phyloP scores from a whole-genome alignment of 2,797 vertebrate genomes.

The Enteromius radiatus region DNA sequence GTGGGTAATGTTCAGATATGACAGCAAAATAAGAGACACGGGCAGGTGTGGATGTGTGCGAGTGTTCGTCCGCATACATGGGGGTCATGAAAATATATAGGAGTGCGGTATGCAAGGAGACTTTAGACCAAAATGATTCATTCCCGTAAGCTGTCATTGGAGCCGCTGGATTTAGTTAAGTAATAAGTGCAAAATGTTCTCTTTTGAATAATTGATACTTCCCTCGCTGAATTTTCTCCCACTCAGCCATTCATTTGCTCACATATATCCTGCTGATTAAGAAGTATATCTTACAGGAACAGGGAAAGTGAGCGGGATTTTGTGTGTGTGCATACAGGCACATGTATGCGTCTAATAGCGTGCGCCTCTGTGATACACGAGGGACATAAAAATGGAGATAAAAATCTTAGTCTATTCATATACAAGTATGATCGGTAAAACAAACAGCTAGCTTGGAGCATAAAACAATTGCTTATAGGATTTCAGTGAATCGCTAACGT shows the following conservation, averaged over 20 bases:
- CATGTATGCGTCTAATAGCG: slow-evolving; percentile 18
- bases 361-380: background rate
- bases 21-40: slow-evolving; percentile 13
- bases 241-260: slow-evolving; percentile 72
- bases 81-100: slow-evolving; percentile 39
- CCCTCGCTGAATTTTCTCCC: slow-evolving; percentile 62
- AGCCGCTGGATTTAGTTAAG: slow-evolving; percentile 74
- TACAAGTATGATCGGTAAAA: slow-evolving; percentile 26
- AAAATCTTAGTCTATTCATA: background rate
- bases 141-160: slow-evolving; percentile 63
- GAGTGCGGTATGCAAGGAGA: slow-evolving; percentile 44
- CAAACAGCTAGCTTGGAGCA: slow-evolving; percentile 16
- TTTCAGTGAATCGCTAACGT: background rate
- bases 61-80: slow-evolving; percentile 28
- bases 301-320: slow-evolving; percentile 28
- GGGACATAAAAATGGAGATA: background rate
- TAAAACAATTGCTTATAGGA: slow-evolving; percentile 17
- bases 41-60: slow-evolving; percentile 35
- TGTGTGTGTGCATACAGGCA: slow-evolving; percentile 14
- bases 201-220: slow-evolving; percentile 75
- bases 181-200: slow-evolving; percentile 74
- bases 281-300: slow-evolving; percentile 68
- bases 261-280: slow-evolving; percentile 72
- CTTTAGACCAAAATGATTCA: slow-evolving; percentile 63
- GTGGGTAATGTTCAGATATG: slow-evolving; percentile 52